A percentile compares a stretch with the other conserved stretches of the same genome.
phyloP scores from a whole-genome alignment of 2,113 vertebrate species.

The Chloropsis hardwickii region DNA sequence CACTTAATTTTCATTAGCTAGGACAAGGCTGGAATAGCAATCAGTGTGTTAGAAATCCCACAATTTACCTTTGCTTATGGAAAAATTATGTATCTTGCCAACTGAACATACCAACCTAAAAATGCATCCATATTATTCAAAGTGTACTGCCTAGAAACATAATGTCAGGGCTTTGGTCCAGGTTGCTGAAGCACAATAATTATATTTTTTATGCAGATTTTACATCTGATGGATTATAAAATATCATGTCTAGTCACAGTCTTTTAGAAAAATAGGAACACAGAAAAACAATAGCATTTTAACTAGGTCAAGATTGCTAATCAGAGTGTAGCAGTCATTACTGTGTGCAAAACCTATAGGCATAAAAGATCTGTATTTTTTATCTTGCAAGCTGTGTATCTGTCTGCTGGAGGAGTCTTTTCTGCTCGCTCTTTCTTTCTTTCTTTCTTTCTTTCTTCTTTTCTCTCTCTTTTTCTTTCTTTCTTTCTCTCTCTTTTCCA shows the following conservation, averaged over 20 bases:
- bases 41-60: constrained; percentile 35
- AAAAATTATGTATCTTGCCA: constrained; percentile 51
- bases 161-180: constrained; percentile 61
- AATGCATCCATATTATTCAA: constrained; percentile 37
- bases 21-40: constrained; percentile 27
- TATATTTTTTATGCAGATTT: constrained; percentile 60
- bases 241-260: constrained; percentile 69
- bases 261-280: constrained; percentile 60
- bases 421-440: not conserved
- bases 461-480: not conserved
- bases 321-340: constrained; percentile 54
- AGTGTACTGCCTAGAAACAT: constrained; percentile 39
- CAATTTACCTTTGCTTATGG: constrained; percentile 47
- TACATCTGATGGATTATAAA: constrained; percentile 65
- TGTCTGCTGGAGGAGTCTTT: not conserved
- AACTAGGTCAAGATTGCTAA: constrained; percentile 67
- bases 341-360: constrained; percentile 52
- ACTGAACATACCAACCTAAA: constrained; percentile 61
- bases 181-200: constrained; percentile 65
- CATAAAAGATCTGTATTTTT: constrained; percentile 28
- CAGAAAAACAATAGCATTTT: constrained; percentile 62
- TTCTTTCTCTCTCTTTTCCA: not conserved
- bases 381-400: constrained; percentile 9
- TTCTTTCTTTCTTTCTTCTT: not conserved
- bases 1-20: constrained; percentile 51